phyloP scores from a whole-genome alignment of 2,888 invertebrate species.

The Patella depressa region DNA sequence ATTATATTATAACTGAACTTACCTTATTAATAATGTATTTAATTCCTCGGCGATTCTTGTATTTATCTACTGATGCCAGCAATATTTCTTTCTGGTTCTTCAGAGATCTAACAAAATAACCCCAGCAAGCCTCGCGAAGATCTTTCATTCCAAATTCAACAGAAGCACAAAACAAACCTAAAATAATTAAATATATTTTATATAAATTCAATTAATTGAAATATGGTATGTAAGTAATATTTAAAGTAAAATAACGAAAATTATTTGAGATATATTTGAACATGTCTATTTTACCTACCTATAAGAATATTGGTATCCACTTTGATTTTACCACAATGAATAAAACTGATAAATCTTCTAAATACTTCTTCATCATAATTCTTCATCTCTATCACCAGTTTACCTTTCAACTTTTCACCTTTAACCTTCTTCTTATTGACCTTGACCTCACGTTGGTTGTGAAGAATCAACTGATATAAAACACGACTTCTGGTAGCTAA shows the following conservation, averaged over 20 bases:
- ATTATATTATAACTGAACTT: background rate
- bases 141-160: constrained; percentile 2
- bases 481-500: constrained; percentile 5
- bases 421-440: constrained; percentile 5
- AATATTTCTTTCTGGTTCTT: background rate
- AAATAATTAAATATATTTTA: background rate
- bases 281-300: background rate
- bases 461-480: constrained; percentile 6
- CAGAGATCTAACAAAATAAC: background rate
- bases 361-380: constrained; percentile 1
- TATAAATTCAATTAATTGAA: too few relatives aligned
- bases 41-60: background rate
- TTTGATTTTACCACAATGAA: background rate
- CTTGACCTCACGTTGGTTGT: background rate
- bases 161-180: background rate
- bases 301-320: background rate
- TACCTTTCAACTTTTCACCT: constrained; percentile 2
- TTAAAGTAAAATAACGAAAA: background rate
- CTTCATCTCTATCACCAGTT: background rate
- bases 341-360: constrained; percentile 7
- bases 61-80: background rate
- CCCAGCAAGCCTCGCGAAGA: background rate
- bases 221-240: background rate
- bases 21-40: background rate
- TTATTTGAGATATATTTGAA: background rate